These are phyloP conservation scores for Danionella cerebrum DNA, from an alignment of 2,113 vertebrate species.

Conservation along the genomic window DNA sequence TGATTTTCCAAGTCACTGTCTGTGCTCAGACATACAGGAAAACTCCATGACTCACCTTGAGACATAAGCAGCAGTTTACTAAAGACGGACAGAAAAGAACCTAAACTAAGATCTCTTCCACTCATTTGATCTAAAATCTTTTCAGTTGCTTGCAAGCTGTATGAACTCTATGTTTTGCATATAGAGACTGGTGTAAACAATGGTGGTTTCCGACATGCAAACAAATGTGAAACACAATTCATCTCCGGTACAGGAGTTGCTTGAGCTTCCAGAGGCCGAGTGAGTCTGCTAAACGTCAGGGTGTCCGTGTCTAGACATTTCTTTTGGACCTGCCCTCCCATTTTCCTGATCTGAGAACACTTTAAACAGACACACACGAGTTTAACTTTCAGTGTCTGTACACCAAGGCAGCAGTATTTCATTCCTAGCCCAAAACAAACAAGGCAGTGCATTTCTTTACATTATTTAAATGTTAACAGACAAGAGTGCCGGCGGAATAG, in stretches of 20 bases:
- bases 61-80: slow-evolving; percentile 63
- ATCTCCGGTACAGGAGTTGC: slow-evolving; percentile 2
- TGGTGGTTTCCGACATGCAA: slow-evolving; percentile 59
- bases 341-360: slow-evolving; percentile 68
- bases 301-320: slow-evolving; percentile 59
- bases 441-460: slow-evolving; percentile 55
- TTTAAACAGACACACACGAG: slow-evolving; percentile 45
- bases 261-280: slow-evolving; percentile 22
- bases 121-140: background rate
- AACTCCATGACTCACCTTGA: slow-evolving; percentile 63
- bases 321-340: slow-evolving; percentile 52
- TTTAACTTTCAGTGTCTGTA: slow-evolving; percentile 43
- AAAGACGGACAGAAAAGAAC: slow-evolving; percentile 53
- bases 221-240: slow-evolving; percentile 60
- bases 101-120: slow-evolving; percentile 41
- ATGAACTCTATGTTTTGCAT: slow-evolving; percentile 47
- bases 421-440: slow-evolving; percentile 59
- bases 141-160: slow-evolving; percentile 29
- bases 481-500: slow-evolving; percentile 23
- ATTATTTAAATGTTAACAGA: slow-evolving; percentile 55
- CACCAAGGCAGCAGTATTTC: slow-evolving; percentile 63
- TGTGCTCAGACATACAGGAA: slow-evolving; percentile 57
- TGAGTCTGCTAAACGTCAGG: slow-evolving; percentile 57
- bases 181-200: slow-evolving; percentile 64
- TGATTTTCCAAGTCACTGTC: slow-evolving; percentile 63